phyloP scores from a whole-genome alignment of 2,113 vertebrate genomes.

The Rattus rattus region DNA sequence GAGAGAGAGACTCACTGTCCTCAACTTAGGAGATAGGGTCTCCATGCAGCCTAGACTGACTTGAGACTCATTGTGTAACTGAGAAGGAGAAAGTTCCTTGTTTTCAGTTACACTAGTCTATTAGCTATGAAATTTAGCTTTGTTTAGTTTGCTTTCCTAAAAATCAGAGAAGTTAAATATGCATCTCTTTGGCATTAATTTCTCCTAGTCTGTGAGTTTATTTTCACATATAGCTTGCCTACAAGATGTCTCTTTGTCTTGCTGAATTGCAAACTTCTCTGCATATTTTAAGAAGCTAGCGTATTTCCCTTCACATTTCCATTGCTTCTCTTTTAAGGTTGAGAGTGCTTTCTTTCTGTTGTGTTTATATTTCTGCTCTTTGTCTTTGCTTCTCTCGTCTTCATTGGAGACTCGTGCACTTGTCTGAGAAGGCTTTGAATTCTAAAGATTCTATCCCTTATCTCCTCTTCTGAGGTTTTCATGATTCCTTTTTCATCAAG shows the following conservation, averaged over 20 bases:
- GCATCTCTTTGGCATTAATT: neutral
- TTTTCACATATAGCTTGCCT: conserved; percentile 45
- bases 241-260: conserved; percentile 3
- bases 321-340: conserved; percentile 17
- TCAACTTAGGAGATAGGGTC: neutral
- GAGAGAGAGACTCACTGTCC: neutral
- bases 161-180: conserved; percentile 12
- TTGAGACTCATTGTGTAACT: neutral
- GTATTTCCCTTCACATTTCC: neutral
- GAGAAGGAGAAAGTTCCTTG: neutral
- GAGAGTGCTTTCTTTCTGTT: conserved; percentile 24
- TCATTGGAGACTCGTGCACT: neutral
- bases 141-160: conserved; percentile 11
- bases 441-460: neutral
- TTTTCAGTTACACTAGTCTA: neutral
- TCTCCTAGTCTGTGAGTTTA: conserved; percentile 38
- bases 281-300: conserved; percentile 27
- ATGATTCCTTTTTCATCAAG: neutral
- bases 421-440: conserved; percentile 27
- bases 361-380: conserved; percentile 33
- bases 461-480: neutral
- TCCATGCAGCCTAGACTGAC: neutral
- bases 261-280: neutral
- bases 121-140: neutral
- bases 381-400: conserved; percentile 23